A percentile compares a stretch with the other conserved stretches of the same genome.
Evolutionary conservation across 2,888 invertebrate species (phyloP).

Genomic region (Oegoconia quadripuncta): DNA sequence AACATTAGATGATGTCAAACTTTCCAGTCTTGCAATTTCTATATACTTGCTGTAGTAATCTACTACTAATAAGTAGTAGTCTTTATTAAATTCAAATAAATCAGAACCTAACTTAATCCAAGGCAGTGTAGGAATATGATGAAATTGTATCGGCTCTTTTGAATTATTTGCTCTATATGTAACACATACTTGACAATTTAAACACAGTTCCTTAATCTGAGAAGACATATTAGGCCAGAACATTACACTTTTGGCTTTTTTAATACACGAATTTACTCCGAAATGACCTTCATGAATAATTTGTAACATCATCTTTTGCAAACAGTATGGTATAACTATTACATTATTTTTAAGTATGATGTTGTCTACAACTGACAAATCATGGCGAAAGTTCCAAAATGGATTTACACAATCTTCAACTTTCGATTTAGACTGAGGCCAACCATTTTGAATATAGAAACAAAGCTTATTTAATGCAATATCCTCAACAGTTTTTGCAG

Average conservation of each 20-base stretch:
- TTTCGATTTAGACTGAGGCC: neutral
- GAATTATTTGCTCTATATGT: neutral
- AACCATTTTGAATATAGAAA: too few relatives aligned
- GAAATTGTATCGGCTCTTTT: neutral
- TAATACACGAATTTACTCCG: neutral
- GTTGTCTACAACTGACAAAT: neutral
- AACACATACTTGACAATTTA: neutral
- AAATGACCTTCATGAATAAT: constrained; percentile 1
- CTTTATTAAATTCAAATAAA: constrained; percentile 6
- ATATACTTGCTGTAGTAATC: constrained; percentile 15
- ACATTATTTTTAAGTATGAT: neutral
- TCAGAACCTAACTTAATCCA: constrained; percentile 5
- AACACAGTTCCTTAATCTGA: neutral
- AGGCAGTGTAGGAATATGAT: neutral
- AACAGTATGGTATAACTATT: neutral
- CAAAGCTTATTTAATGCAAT: neutral
- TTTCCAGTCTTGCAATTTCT: constrained; percentile 5
- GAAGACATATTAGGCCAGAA: neutral
- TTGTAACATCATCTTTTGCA: neutral
- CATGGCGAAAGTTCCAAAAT: neutral
- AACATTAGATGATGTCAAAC: constrained; percentile 1
- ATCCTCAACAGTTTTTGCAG: neutral
- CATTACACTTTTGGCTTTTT: neutral
- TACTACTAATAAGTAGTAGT: constrained; percentile 4
- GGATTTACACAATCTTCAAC: neutral